Conservation (phyloP, 2,888 invertebrate genomes). For the Eupithecia exiguata region DNA sequence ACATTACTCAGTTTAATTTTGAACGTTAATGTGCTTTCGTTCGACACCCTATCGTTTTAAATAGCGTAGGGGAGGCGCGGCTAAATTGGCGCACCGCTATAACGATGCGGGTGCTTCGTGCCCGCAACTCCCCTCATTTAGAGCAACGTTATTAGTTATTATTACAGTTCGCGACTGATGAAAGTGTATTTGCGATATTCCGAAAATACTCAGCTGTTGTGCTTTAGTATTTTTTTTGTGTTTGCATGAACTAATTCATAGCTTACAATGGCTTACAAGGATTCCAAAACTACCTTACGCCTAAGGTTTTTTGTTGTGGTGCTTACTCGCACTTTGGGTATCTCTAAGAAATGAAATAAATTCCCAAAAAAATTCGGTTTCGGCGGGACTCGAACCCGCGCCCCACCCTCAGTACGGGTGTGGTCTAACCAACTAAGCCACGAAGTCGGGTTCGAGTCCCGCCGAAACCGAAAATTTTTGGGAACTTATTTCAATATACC, state of each 20-base stretch:
- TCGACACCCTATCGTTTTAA: conserved; percentile 72
- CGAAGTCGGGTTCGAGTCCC: no score
- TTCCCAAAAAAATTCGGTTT: no score
- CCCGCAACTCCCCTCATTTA: conserved; percentile 53
- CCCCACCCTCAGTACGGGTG: no score
- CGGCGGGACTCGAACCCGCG: no score
- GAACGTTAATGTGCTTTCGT: conserved; percentile 62
- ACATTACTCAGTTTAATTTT: conserved; percentile 40
- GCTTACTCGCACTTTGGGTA: no score
- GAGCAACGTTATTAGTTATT: conserved; percentile 26
- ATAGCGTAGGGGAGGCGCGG: conserved; percentile 69
- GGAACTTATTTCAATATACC: no score
- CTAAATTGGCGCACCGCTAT: conserved; percentile 78
- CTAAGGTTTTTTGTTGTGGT: no score
- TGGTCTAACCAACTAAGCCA: no score
- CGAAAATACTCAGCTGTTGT: background rate
- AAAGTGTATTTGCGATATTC: background rate
- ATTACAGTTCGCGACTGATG: conserved; percentile 15
- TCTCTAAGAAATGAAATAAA: no score
- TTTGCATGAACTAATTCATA: background rate
- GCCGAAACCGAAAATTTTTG: no score
- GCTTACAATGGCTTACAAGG: background rate
- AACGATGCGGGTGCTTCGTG: conserved; percentile 75
- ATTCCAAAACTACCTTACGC: no score
- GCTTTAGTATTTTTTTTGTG: background rate